Conservation (phyloP, 2,113 vertebrate species). For the Puma concolor region DNA sequence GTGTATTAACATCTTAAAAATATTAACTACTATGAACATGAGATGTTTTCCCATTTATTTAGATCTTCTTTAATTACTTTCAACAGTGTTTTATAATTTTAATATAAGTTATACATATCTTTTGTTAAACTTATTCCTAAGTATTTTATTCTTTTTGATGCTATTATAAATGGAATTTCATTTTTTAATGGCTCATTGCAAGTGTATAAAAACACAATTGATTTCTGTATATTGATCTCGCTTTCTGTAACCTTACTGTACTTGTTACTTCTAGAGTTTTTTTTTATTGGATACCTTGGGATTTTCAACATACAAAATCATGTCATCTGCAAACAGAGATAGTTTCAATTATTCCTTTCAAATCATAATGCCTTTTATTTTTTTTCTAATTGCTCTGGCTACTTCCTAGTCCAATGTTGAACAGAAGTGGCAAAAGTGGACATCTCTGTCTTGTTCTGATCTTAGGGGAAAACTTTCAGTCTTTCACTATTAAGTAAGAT, state of each 20-base stretch:
- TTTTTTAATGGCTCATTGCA: not conserved
- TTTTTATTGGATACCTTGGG: not conserved
- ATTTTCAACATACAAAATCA: not conserved
- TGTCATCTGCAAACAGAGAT: not conserved
- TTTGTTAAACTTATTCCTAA: not conserved
- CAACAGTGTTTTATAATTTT: not conserved
- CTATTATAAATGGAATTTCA: not conserved
- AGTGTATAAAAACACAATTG: not conserved
- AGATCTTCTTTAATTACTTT: not conserved
- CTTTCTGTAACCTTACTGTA: not conserved
- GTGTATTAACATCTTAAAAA: not conserved
- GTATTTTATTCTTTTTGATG: not conserved
- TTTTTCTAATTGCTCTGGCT: not conserved
- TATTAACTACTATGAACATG: not conserved
- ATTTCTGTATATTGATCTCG: not conserved
- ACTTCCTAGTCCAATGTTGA: not conserved
- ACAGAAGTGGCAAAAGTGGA: not conserved
- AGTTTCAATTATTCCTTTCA: not conserved
- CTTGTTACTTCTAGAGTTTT: not conserved
- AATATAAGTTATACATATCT: not conserved
- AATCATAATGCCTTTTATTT: not conserved
- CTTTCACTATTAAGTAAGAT: not conserved
- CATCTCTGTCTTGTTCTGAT: not conserved
- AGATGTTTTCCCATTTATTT: not conserved
- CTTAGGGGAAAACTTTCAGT: not conserved